Evolutionary conservation across 2,888 invertebrate species (phyloP), one percentile per base, ranked within the genome.

Genomic region (Acanthoscelides obtectus): DNA sequence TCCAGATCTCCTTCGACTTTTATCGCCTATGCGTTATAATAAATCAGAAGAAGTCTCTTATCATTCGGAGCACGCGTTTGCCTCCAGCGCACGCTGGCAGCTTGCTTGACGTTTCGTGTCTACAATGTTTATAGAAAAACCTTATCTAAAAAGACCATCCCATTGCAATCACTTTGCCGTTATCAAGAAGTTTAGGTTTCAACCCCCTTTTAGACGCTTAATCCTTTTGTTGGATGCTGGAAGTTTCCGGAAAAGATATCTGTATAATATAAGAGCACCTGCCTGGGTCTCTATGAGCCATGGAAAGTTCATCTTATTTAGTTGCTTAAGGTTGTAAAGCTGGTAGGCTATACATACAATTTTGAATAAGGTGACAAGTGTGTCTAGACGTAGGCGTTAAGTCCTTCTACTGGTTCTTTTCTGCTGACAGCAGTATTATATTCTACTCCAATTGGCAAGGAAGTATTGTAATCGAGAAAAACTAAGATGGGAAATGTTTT

Each of bases 121-220:
- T 77, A 77, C 78, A 45, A 45, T 79, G 78, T 80, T 80, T 80
- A 78, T 77, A 76, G 72, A 77, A 77, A 77, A 79, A 79, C 79
- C 77, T 79, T 80, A 80, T 80, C 80, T 80, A 78, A 79, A 79
- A 80, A 78, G 74, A 75, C 77, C 79, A 80, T 80, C 79, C 78
- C 80, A 67, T 75, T 77, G 80, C 79, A 80, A 80, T 80, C 80
- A 79, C 78, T 78, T 76, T 73, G 79, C 79, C 79, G 79, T 80
- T 80, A 80, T 80, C 80, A 75, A 77, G 67, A 74, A 77, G 75
- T 78, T 77, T 77, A 73, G 75, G 73, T 78, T 77, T 77, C 74
- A 72, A 73, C 76, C 77, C 74, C 76, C 77, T 73, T 66, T 71
- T 12, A 45, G 17, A 12, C 1, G 45, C 45, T 45, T 1, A 12